Conservation (phyloP, 2,113 vertebrate genomes). For the Cettia cetti region DNA sequence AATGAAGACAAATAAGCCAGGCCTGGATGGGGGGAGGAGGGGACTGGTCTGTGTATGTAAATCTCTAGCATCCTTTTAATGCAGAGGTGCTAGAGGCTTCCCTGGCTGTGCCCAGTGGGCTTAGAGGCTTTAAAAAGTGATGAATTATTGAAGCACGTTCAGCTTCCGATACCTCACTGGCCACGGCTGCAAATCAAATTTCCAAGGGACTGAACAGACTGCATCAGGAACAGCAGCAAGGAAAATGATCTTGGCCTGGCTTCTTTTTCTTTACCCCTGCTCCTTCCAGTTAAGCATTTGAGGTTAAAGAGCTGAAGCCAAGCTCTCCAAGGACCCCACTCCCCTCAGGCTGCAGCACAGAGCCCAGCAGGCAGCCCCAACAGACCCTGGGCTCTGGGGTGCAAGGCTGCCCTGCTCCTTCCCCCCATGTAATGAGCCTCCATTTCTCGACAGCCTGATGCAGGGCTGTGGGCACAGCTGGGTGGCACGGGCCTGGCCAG, state of each 20-base stretch:
- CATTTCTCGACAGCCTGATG: slow-evolving; percentile 40
- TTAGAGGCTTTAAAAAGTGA: background rate
- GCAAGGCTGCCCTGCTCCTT: background rate
- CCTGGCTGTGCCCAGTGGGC: background rate
- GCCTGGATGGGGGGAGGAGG: background rate
- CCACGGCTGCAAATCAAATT: background rate
- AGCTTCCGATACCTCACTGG: background rate
- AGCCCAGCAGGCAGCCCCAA: background rate
- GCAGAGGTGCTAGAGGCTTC: background rate
- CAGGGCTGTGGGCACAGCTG: slow-evolving; percentile 46
- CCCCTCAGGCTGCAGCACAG: background rate
- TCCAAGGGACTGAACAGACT: background rate
- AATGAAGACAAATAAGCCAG: slow-evolving; percentile 10
- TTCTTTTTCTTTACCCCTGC: slow-evolving; percentile 5
- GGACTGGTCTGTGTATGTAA: background rate
- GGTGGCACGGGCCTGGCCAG: slow-evolving; percentile 19
- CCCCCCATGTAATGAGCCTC: slow-evolving; percentile 27
- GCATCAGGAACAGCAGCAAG: background rate
- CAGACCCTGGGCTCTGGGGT: background rate
- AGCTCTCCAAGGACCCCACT: background rate
- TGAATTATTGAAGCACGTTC: background rate
- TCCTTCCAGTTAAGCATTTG: background rate
- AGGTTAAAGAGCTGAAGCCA: background rate
- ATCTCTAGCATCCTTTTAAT: background rate
- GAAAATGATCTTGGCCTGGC: background rate